phyloP scores from a whole-genome alignment of 2,888 invertebrate species.

The Pachycephus smyrnensis region DNA sequence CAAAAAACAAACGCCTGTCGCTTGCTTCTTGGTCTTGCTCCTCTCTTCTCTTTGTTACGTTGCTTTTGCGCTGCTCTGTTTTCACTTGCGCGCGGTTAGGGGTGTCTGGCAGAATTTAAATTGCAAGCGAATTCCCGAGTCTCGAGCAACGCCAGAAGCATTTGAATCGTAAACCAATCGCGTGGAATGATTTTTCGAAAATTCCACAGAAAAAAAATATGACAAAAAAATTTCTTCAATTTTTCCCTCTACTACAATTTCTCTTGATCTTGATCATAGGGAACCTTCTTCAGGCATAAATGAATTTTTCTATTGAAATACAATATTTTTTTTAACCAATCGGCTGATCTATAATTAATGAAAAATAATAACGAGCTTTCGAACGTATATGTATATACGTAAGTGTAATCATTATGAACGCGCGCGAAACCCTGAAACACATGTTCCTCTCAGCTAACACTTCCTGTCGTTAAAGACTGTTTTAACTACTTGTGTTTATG shows the following conservation, averaged over 20 bases:
- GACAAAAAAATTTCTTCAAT: not conserved
- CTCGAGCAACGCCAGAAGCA: not conserved
- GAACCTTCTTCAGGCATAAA: not conserved
- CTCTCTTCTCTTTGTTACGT: slow-evolving; percentile 16
- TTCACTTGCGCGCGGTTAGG: slow-evolving; percentile 37
- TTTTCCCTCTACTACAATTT: not conserved
- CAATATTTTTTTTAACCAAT: not conserved
- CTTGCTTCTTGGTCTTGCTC: slow-evolving; percentile 34
- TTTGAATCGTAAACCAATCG: not conserved
- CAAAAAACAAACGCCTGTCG: slow-evolving; percentile 57
- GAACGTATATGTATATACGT: slow-evolving; percentile 31
- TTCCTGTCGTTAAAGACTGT: slow-evolving; percentile 65
- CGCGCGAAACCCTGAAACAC: slow-evolving; percentile 58
- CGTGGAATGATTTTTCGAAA: not conserved
- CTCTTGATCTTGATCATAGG: not conserved
- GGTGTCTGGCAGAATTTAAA: slow-evolving; percentile 55
- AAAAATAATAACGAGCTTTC: slow-evolving; percentile 50
- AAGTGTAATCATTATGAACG: slow-evolving; percentile 54
- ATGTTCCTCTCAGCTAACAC: slow-evolving; percentile 57
- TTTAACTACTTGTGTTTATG: slow-evolving; percentile 54
- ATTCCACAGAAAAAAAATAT: not conserved
- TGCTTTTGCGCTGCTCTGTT: slow-evolving; percentile 24
- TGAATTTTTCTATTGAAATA: not conserved
- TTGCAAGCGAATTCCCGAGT: slow-evolving; percentile 13
- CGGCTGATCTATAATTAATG: slow-evolving; percentile 39